Base-by-base conservation (phyloP, 2,797 vertebrate species). In the Melanotaenia maccullochi region DNA sequence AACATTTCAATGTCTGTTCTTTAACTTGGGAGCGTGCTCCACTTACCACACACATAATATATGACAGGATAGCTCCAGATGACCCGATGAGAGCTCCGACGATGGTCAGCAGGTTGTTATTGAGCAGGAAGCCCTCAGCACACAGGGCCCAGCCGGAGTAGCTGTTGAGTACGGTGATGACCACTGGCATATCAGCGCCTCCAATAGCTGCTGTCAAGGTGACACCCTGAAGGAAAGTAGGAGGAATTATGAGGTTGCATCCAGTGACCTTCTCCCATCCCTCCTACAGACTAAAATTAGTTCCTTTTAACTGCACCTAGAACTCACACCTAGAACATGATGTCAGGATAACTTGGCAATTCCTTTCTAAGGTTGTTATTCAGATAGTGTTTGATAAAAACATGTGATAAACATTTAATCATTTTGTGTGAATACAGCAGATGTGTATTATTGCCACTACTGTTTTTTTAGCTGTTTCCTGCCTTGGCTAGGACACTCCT, bases 171-270 rank as follows among this genome's bases (percentile, higher is more conserved):
- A 95, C 95, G 0, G 95, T 94, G 90, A 93, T 94, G 36, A 96
- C 95, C 75, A 95, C 94, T 0, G 95, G 93, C 94, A 94, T 96
- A 92, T 95, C 95, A 2, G 94, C 94, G 7, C 94, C 95, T 54
- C 94, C 95, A n/a, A 95, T 95, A 68, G 94, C 95, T 18, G 95
- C 92, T 0, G 94, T 96, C 81, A 96, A 75, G 14, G 94, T 95
- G 40, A 95, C 92, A 32, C 92, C 94, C 94, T 95, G 36, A 52
- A 78, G 32, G 28, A 72, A 3, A 70, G 14, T 14, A 59, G 16
- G 35, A 3, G 13, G 49, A 55, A 55, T 57, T 35, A 47, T 22
- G 25, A 75, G 25, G 49, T 25, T 69, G 44, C 7, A 32, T 33
- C 32, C 1, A 0, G 20, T 12, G 8, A 18, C 18, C 8, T 49